Evolutionary conservation across 2,888 invertebrate species (phyloP).

Genomic region (Dicycla oo): DNA sequence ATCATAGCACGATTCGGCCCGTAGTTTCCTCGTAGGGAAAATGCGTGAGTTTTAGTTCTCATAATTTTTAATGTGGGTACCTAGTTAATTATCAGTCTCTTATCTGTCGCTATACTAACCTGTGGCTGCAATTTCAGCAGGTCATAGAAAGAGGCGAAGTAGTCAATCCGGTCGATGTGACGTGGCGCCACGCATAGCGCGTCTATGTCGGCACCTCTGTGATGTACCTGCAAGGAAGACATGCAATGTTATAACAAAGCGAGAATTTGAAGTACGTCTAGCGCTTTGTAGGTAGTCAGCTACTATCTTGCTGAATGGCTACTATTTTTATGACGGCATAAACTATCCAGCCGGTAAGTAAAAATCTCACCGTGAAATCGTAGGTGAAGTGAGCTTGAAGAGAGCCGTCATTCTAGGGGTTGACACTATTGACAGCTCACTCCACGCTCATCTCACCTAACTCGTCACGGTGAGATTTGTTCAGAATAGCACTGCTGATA

Average conservation of each 20-base stretch:
- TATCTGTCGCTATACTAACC: conserved; percentile 83
- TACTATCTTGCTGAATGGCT: background rate
- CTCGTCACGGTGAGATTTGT: too few relatives aligned
- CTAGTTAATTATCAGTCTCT: background rate
- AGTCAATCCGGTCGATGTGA: conserved; percentile 98
- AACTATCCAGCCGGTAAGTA: too few relatives aligned
- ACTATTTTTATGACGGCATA: background rate
- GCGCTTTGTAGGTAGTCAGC: background rate
- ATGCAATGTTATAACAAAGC: background rate
- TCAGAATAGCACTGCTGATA: too few relatives aligned
- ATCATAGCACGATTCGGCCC: background rate
- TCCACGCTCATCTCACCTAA: too few relatives aligned
- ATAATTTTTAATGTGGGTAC: too few relatives aligned
- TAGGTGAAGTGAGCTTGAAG: too few relatives aligned
- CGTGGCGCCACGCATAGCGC: conserved; percentile 99
- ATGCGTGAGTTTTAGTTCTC: too few relatives aligned
- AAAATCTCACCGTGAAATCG: too few relatives aligned
- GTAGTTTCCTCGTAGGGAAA: background rate
- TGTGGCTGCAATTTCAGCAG: conserved; percentile 96
- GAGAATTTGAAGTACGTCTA: background rate
- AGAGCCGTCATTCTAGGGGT: too few relatives aligned
- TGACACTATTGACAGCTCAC: too few relatives aligned
- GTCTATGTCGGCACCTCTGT: conserved; percentile 99
- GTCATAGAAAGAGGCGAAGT: conserved; percentile 98
- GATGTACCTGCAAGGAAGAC: conserved; percentile 93